Evolutionary conservation across 2,113 vertebrate species (phyloP).

Genomic region (Stegostoma tigrinum): DNA sequence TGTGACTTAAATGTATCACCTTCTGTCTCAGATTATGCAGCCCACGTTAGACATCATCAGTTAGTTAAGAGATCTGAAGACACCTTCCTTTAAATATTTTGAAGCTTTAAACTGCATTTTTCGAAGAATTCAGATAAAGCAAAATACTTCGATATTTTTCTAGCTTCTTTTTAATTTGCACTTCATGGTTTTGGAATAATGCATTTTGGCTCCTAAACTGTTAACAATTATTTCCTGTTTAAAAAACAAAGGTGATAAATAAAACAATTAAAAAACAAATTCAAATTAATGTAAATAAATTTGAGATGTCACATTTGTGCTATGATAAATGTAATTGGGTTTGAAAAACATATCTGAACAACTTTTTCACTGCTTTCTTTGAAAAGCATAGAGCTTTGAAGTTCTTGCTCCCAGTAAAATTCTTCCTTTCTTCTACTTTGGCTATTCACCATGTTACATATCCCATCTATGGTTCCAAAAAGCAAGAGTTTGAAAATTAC

Average conservation of each 20-base stretch:
- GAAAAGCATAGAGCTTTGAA: background rate
- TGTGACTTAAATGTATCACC: background rate
- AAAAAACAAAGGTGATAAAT: background rate
- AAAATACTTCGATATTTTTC: background rate
- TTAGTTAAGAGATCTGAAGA: background rate
- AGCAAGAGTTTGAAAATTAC: background rate
- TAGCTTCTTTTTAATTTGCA: background rate
- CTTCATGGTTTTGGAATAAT: background rate
- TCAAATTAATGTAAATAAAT: background rate
- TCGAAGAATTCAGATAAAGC: background rate
- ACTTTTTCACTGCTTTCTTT: background rate
- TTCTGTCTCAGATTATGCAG: background rate
- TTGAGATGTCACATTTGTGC: background rate
- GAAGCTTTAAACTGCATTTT: background rate
- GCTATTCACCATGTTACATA: background rate
- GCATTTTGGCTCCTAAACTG: background rate
- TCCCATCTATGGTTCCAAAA: background rate
- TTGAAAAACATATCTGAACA: background rate
- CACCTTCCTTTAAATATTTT: background rate
- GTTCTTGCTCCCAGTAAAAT: background rate
- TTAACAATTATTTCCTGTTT: background rate
- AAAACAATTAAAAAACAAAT: background rate
- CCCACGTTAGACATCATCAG: background rate
- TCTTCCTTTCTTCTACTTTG: background rate
- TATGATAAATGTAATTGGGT: background rate